Conservation (phyloP, 1,140 invertebrate genomes). For the Drosophila oshimai region DNA sequence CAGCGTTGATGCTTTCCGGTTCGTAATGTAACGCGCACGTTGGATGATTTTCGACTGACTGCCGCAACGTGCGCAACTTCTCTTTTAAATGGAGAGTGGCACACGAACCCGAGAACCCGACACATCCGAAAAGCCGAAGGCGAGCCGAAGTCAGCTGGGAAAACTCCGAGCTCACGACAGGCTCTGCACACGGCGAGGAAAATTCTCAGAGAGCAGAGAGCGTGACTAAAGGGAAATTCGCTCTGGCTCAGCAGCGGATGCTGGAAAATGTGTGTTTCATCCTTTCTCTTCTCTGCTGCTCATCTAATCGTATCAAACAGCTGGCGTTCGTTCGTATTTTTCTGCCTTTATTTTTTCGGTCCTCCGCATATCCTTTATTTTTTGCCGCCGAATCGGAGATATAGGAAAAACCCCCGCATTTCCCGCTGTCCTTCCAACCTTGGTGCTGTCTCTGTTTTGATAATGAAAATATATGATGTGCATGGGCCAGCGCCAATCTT, state of each 20-base stretch:
- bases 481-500: constrained; percentile 71
- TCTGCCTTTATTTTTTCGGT: not conserved
- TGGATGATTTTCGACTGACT: constrained; percentile 74
- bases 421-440: not conserved
- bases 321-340: constrained; percentile 50
- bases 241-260: constrained; percentile 32
- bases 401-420: not conserved
- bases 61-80: constrained; percentile 74
- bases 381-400: constrained; percentile 36
- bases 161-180: not conserved
- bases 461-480: constrained; percentile 82
- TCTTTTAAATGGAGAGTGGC: constrained; percentile 66
- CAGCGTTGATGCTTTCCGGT: constrained; percentile 14
- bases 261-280: constrained; percentile 25
- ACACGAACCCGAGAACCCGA: constrained; percentile 14
- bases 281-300: constrained; percentile 24
- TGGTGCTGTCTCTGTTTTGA: constrained; percentile 72
- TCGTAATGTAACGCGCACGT: constrained; percentile 55
- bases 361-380: constrained; percentile 22
- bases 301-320: constrained; percentile 55
- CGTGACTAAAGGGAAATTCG: constrained; percentile 45
- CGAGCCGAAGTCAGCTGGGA: not conserved
- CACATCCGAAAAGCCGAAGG: constrained; percentile 1
- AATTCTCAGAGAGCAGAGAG: constrained; percentile 2
- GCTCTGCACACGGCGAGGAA: constrained; percentile 28